phyloP scores from a whole-genome alignment of 37 sponge, comb jelly and placozoan genomes.

The Chondrilla cf. caribensis region DNA sequence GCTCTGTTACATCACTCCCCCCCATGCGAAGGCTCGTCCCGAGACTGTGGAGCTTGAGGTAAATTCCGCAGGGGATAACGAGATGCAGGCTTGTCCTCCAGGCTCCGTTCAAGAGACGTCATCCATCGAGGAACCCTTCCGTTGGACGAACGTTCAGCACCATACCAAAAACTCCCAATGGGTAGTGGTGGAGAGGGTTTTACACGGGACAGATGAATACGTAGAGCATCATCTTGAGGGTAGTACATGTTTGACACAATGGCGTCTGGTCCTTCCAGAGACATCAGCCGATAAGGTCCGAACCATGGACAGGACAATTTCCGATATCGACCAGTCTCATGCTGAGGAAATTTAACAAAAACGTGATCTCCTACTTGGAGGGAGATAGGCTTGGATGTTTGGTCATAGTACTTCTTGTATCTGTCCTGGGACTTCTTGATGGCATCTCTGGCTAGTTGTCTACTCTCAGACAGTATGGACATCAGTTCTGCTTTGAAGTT shows the following conservation, averaged over 20 bases:
- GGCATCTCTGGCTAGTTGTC: neutral
- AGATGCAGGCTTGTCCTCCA: neutral
- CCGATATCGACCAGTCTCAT: slow-evolving; percentile 19
- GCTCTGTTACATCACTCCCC: too few relatives aligned
- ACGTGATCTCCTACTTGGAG: slow-evolving; percentile 3
- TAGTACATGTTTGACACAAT: slow-evolving; percentile 5
- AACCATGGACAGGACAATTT: slow-evolving; percentile 32
- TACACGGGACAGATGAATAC: slow-evolving; percentile 15
- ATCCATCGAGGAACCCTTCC: neutral
- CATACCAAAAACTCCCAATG: slow-evolving; percentile 25
- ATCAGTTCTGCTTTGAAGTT: slow-evolving; percentile 7
- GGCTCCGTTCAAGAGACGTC: neutral
- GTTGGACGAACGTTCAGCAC: neutral
- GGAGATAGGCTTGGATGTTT: neutral
- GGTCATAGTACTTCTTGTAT: slow-evolving; percentile 23
- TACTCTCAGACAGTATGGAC: neutral
- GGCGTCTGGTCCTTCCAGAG: neutral
- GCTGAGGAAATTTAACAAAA: slow-evolving; percentile 11
- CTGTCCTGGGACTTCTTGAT: slow-evolving; percentile 16
- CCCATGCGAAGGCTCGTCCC: too few relatives aligned
- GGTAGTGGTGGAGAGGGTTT: slow-evolving; percentile 25
- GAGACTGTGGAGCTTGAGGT: too few relatives aligned
- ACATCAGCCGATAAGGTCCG: slow-evolving; percentile 15
- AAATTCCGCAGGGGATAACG: too few relatives aligned
- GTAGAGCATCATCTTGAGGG: neutral